Conservation (phyloP, 2,797 vertebrate genomes). For the Argya squamiceps region DNA sequence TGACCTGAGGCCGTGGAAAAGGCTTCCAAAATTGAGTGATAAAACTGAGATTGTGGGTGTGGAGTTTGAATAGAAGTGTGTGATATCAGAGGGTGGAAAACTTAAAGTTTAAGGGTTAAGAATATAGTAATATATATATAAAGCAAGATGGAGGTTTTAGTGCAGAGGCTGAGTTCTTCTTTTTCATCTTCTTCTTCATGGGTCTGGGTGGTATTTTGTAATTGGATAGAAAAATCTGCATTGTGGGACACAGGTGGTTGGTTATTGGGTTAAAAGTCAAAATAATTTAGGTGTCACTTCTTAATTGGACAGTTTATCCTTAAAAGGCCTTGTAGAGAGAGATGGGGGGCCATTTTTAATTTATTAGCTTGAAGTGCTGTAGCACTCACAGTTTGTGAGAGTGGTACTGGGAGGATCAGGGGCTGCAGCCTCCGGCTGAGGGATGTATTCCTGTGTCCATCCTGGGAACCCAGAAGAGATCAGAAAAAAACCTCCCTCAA, state of each 20-base stretch:
- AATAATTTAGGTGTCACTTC: neutral
- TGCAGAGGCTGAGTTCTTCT: neutral
- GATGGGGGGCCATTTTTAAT: neutral
- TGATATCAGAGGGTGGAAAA: neutral
- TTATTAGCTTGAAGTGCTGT: neutral
- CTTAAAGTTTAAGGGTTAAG: neutral
- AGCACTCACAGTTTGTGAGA: neutral
- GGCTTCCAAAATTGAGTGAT: neutral
- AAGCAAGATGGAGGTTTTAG: neutral
- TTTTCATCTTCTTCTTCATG: neutral
- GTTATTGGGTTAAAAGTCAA: neutral
- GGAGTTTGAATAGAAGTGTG: neutral
- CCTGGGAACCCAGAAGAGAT: neutral
- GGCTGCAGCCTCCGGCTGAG: neutral
- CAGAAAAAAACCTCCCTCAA: neutral
- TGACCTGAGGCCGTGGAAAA: neutral
- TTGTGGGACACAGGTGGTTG: neutral
- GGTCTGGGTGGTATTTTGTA: neutral
- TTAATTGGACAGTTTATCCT: neutral
- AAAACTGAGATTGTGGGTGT: neutral
- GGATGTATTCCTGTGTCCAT: too few relatives aligned
- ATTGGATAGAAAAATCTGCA: neutral
- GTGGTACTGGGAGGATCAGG: accelerated
- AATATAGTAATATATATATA: neutral
- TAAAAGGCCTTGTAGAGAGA: neutral